Evolutionary conservation across 2,113 vertebrate species (phyloP).

Genomic region (Todiramphus chloris): DNA sequence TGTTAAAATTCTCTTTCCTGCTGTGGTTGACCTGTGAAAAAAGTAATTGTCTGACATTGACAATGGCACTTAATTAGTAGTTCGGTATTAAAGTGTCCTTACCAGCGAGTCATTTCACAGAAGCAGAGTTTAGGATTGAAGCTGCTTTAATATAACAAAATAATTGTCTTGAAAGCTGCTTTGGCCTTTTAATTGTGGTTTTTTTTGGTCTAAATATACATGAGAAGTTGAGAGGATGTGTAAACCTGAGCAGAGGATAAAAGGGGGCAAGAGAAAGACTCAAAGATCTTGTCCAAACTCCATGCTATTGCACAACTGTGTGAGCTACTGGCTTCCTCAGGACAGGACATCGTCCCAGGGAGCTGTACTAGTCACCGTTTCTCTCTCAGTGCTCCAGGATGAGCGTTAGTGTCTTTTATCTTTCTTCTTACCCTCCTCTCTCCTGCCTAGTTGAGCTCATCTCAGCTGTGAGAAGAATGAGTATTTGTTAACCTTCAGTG

Average conservation of each 20-base stretch:
- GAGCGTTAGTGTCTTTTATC: neutral
- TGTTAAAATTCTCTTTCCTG: neutral
- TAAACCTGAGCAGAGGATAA: neutral
- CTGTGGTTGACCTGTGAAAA: neutral
- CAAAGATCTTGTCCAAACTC: neutral
- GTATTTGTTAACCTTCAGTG: neutral
- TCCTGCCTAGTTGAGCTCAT: neutral
- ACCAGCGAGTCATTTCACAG: neutral
- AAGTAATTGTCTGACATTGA: neutral
- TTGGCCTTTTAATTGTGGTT: slow-evolving; percentile 37
- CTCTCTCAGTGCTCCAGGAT: neutral
- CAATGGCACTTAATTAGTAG: neutral
- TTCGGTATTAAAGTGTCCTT: neutral
- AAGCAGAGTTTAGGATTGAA: slow-evolving; percentile 17
- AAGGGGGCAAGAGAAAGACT: neutral
- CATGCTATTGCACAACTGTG: fast-evolving
- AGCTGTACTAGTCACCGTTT: neutral
- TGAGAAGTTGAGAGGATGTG: neutral
- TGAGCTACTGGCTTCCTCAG: neutral
- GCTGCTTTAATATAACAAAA: neutral
- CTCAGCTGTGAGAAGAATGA: neutral
- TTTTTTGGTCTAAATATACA: slow-evolving; percentile 21
- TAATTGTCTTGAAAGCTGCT: slow-evolving; percentile 20
- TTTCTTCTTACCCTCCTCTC: neutral
- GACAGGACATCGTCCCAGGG: neutral